Evolutionary conservation across 2,888 invertebrate species (phyloP).

Genomic region (Thereva nobilitata): DNA sequence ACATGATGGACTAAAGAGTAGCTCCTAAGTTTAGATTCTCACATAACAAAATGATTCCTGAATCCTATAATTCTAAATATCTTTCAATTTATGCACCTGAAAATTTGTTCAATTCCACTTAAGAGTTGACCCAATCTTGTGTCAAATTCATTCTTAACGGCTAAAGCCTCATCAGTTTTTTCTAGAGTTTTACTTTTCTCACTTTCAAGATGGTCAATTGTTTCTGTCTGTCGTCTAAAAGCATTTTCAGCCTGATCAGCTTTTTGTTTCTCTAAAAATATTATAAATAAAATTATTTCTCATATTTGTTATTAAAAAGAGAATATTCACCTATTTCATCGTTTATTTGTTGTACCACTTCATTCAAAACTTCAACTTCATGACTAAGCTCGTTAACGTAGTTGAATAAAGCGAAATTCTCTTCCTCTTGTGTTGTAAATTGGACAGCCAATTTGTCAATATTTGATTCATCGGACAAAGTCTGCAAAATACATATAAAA

Average conservation of each 20-base stretch:
- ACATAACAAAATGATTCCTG: too few species aligned
- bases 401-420: constrained; percentile 89
- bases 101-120: constrained; percentile 61
- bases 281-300: background rate
- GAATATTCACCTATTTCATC: constrained; percentile 64
- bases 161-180: constrained; percentile 49
- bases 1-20: too few species aligned
- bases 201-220: constrained; percentile 51
- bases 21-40: too few species aligned
- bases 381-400: constrained; percentile 88
- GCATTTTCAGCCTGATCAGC: constrained; percentile 53
- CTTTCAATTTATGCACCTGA: constrained; percentile 45
- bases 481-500: constrained; percentile 31
- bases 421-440: constrained; percentile 84
- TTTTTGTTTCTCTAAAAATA: constrained; percentile 51
- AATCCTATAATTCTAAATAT: background rate
- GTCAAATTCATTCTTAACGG: constrained; percentile 48
- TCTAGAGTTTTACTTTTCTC: constrained; percentile 43
- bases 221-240: constrained; percentile 51
- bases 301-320: too few species aligned
- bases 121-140: constrained; percentile 55
- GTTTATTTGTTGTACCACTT: constrained; percentile 67
- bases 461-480: constrained; percentile 64
- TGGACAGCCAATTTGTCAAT: constrained; percentile 70
- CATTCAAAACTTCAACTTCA: constrained; percentile 75